phyloP scores from a whole-genome alignment of 1,140 invertebrate genomes.

The Vollenhovia emeryi region DNA sequence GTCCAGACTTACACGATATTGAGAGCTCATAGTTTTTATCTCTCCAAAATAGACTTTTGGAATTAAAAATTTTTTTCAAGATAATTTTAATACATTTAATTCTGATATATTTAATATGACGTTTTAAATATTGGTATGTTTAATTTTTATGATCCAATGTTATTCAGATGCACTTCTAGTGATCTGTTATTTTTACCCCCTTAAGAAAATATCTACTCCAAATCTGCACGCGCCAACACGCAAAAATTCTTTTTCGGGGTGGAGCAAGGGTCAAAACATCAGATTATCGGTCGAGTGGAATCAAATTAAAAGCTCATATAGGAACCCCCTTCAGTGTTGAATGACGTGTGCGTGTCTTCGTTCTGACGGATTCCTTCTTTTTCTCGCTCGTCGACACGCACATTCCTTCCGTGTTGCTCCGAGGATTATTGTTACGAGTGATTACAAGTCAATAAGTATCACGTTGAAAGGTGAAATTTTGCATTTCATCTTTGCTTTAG shows the following conservation, averaged over 20 bases:
- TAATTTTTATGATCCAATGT: background rate
- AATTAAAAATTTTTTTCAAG: background rate
- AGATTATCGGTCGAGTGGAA: slow-evolving; percentile 56
- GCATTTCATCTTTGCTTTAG: slow-evolving; percentile 2
- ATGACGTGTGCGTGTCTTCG: slow-evolving; percentile 69
- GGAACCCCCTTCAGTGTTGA: slow-evolving; percentile 40
- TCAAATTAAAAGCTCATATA: slow-evolving; percentile 71
- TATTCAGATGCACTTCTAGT: background rate
- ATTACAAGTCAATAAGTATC: slow-evolving; percentile 8
- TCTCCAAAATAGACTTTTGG: background rate
- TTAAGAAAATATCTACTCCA: background rate
- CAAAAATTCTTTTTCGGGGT: slow-evolving; percentile 32
- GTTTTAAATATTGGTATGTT: background rate
- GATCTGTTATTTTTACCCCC: background rate
- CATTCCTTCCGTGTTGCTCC: background rate
- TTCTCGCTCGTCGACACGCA: slow-evolving; percentile 25
- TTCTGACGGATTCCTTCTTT: slow-evolving; percentile 68
- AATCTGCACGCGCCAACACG: background rate
- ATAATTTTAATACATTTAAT: background rate
- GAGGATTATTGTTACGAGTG: slow-evolving; percentile 5
- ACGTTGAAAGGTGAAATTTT: background rate
- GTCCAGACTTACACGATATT: background rate
- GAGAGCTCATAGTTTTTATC: background rate
- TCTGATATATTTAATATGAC: background rate
- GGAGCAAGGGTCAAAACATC: slow-evolving; percentile 19